phyloP scores from a whole-genome alignment of 1,140 invertebrate genomes.

The Papilio polyxenes region DNA sequence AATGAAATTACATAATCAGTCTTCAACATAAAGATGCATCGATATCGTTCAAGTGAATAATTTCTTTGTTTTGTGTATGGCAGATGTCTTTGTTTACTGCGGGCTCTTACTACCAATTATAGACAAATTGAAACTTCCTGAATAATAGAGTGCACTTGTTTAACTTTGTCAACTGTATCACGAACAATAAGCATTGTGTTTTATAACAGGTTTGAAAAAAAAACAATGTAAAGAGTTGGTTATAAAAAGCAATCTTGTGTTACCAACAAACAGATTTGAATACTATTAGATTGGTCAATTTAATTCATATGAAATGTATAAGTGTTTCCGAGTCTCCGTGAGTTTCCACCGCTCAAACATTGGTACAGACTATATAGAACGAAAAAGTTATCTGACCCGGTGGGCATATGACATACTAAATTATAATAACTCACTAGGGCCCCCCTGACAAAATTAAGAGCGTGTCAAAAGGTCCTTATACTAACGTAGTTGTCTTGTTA shows the following conservation, averaged over 20 bases:
- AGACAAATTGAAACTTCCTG: conserved; percentile 10
- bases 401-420: too few relatives aligned
- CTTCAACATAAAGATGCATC: not conserved
- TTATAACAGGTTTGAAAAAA: not conserved
- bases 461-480: too few relatives aligned
- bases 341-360: too few relatives aligned
- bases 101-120: not conserved
- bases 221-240: not conserved
- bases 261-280: not conserved
- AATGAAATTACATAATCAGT: not conserved
- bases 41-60: not conserved
- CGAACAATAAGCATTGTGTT: conserved; percentile 4
- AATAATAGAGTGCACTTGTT: not conserved
- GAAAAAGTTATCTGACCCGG: too few relatives aligned
- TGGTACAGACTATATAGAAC: too few relatives aligned
- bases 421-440: too few relatives aligned
- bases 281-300: not conserved
- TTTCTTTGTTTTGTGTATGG: not conserved
- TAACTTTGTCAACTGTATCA: conserved; percentile 6
- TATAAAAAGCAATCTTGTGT: not conserved
- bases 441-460: too few relatives aligned
- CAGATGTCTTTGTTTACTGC: not conserved
- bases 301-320: not conserved
- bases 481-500: too few relatives aligned
- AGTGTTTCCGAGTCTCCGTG: too few relatives aligned